Conservation (phyloP, 2,888 invertebrate species). For the Coleophora flavipennella region DNA sequence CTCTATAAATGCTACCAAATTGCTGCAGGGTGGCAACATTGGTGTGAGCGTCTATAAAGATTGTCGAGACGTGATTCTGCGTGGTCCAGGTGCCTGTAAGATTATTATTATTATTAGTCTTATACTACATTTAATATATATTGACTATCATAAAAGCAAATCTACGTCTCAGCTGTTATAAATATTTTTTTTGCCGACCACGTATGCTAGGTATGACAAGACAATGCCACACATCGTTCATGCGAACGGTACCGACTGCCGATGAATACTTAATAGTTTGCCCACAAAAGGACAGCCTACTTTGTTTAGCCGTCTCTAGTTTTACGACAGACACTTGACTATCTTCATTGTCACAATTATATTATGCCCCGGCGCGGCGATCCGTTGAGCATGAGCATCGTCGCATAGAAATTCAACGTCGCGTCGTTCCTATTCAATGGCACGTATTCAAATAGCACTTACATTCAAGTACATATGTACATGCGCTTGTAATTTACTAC, state of each 20-base stretch:
- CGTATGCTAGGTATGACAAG: slow-evolving; percentile 9
- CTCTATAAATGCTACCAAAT: no score
- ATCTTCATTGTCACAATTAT: slow-evolving; percentile 56
- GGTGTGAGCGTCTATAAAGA: no score
- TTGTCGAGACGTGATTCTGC: no score
- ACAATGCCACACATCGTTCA: slow-evolving; percentile 33
- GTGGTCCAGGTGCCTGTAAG: no score
- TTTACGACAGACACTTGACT: slow-evolving; percentile 62
- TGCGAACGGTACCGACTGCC: slow-evolving; percentile 33
- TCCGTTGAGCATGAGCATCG: slow-evolving; percentile 23
- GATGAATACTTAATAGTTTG: slow-evolving; percentile 57
- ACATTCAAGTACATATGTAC: slow-evolving; percentile 18
- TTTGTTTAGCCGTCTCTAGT: slow-evolving; percentile 51
- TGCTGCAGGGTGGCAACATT: no score
- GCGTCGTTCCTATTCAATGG: slow-evolving; percentile 27
- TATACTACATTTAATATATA: no score
- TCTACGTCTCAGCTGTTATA: no score
- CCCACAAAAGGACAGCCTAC: slow-evolving; percentile 53
- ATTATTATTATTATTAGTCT: no score
- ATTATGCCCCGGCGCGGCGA: slow-evolving; percentile 30
- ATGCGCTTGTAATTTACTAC: slow-evolving; percentile 16
- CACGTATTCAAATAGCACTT: slow-evolving; percentile 23
- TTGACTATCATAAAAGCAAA: no score
- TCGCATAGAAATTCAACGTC: slow-evolving; percentile 19
- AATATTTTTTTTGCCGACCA: no score